Conservation (phyloP, 2,113 vertebrate species). For the Tympanuchus pallidicinctus region DNA sequence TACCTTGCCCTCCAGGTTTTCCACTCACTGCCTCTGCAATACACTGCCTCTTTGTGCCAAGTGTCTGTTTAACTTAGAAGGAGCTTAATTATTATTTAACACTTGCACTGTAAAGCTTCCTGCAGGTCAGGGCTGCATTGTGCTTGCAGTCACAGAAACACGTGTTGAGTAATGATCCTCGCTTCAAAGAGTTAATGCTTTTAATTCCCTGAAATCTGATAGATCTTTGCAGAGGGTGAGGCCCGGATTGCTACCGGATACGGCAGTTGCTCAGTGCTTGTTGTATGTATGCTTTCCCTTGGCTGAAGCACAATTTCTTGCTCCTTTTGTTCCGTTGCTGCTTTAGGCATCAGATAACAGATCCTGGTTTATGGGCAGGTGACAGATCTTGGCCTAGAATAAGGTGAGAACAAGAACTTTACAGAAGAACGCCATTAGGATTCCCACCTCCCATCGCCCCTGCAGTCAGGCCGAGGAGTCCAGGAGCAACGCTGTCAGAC, state of each 20-base stretch:
- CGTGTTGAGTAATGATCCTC: background rate
- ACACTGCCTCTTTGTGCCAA: constrained; percentile 61
- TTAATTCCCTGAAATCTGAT: constrained; percentile 50
- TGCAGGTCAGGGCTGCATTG: constrained; percentile 17
- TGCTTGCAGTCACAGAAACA: background rate
- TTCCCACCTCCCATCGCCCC: background rate
- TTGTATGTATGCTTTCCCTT: constrained; percentile 24
- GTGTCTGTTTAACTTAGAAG: constrained; percentile 37
- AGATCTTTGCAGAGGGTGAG: constrained; percentile 26
- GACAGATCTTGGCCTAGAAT: background rate
- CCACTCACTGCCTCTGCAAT: background rate
- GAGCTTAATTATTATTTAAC: constrained; percentile 66
- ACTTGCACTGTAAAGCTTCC: background rate
- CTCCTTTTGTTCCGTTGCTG: constrained; percentile 23
- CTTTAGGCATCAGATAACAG: constrained; percentile 1
- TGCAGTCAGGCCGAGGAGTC: background rate
- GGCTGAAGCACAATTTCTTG: background rate
- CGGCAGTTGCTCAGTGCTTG: background rate
- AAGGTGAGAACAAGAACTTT: background rate
- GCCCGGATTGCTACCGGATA: constrained; percentile 39
- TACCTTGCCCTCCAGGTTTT: background rate
- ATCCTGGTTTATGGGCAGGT: constrained; percentile 50
- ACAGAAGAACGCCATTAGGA: background rate
- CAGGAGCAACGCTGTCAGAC: background rate
- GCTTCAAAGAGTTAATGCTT: constrained; percentile 44